Conservation (phyloP, 2,797 vertebrate genomes). For the Pseudochromis fuscus region DNA sequence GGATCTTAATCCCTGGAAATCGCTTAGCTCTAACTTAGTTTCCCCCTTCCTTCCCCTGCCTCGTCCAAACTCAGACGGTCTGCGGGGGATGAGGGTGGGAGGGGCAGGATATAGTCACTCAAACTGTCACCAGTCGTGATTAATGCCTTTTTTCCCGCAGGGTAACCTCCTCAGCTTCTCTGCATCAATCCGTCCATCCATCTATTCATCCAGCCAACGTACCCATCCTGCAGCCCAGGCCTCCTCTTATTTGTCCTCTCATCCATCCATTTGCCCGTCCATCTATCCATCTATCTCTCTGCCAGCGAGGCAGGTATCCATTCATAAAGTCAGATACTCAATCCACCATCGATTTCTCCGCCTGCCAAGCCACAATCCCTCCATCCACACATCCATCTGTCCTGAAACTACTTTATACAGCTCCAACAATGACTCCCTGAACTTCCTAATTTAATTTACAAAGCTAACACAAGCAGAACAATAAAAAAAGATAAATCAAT, state of each 20-base stretch:
- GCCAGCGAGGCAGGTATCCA: slow-evolving; percentile 2
- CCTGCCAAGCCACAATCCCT: not conserved
- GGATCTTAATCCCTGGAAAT: slow-evolving; percentile 22
- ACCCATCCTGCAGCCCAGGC: not conserved
- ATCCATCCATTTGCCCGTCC: slow-evolving; percentile 4
- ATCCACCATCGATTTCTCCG: not conserved
- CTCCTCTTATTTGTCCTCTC: slow-evolving; percentile 13
- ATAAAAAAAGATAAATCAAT: too few species aligned
- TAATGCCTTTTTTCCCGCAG: slow-evolving; percentile 55
- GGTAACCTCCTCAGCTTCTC: slow-evolving; percentile 35
- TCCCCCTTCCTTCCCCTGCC: not conserved
- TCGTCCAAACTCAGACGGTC: slow-evolving; percentile 2
- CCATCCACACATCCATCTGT: not conserved
- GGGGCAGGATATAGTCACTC: slow-evolving; percentile 60
- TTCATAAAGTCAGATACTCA: slow-evolving; percentile 1
- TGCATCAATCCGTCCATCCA: slow-evolving; percentile 34
- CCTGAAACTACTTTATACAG: not conserved
- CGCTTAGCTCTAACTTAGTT: not conserved
- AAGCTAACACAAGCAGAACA: not conserved
- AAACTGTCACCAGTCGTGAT: slow-evolving; percentile 70
- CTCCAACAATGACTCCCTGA: too few species aligned
- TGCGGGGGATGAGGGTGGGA: not conserved
- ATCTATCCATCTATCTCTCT: slow-evolving; percentile 15
- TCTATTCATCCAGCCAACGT: slow-evolving; percentile 15
- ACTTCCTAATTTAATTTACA: not conserved